Conservation (phyloP, 2,797 vertebrate species). For the Loris lydekkerianus region DNA sequence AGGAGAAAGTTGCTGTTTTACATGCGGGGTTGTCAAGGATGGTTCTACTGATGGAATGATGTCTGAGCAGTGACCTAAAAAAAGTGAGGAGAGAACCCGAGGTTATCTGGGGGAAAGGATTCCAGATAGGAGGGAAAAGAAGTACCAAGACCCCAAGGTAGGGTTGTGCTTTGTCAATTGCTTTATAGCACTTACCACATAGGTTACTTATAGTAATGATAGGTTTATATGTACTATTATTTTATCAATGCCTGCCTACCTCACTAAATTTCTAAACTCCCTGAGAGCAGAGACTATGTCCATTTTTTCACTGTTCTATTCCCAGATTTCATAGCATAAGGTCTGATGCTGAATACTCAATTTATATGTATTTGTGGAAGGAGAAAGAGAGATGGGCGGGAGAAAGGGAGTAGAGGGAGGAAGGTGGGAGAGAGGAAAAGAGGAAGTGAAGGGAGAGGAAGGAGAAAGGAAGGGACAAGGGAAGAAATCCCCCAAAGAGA, state of each 20-base stretch:
- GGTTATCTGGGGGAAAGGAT: neutral
- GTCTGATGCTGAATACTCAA: neutral
- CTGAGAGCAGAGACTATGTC: neutral
- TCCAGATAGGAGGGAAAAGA: neutral
- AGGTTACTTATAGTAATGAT: neutral
- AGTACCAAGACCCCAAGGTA: neutral
- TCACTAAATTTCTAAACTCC: neutral
- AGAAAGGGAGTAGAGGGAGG: accelerated
- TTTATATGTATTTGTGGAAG: neutral
- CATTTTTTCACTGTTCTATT: neutral
- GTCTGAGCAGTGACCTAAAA: neutral
- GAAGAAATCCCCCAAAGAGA: neutral
- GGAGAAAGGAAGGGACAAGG: neutral
- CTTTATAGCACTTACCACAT: neutral
- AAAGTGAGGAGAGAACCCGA: neutral
- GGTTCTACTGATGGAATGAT: neutral
- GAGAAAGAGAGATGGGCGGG: neutral
- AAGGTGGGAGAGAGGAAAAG: neutral
- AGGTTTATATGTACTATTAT: neutral
- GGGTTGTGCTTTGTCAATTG: neutral
- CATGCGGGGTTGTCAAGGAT: neutral
- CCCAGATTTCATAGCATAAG: neutral
- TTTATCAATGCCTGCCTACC: neutral
- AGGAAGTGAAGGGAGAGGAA: neutral
- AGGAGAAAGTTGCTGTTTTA: neutral